Evolutionary conservation across 1,140 invertebrate genomes (phyloP).

Genomic region (Nomia melanderi): DNA sequence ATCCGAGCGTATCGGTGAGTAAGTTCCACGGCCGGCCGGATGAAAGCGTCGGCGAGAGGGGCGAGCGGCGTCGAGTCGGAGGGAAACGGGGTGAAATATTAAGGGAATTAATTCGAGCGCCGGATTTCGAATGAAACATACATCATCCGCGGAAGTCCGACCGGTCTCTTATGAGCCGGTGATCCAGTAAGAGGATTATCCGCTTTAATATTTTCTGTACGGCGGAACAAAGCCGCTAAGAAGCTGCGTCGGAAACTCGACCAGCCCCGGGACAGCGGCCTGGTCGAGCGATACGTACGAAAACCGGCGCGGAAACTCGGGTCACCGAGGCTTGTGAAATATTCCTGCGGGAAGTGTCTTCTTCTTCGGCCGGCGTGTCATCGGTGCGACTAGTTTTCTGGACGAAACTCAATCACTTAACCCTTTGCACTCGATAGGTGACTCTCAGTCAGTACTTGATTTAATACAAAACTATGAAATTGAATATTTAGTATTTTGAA

Average conservation of each 20-base stretch:
- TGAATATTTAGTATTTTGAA: too few relatives aligned
- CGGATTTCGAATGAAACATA: constrained; percentile 11
- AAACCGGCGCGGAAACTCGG: background rate
- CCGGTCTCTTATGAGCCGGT: constrained; percentile 23
- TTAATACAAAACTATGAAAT: too few relatives aligned
- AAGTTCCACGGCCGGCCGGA: too few relatives aligned
- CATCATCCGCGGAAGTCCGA: background rate
- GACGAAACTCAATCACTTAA: too few relatives aligned
- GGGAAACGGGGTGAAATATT: background rate
- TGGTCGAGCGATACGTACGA: background rate
- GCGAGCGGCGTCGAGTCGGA: background rate
- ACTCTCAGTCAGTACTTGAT: too few relatives aligned
- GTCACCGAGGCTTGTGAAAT: constrained; percentile 16
- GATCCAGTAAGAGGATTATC: constrained; percentile 52
- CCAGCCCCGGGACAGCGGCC: background rate
- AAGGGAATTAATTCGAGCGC: constrained; percentile 9
- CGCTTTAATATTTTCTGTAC: constrained; percentile 30
- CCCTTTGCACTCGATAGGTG: too few relatives aligned
- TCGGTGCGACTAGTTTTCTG: too few relatives aligned
- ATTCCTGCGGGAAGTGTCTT: constrained; percentile 4
- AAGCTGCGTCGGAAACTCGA: constrained; percentile 17
- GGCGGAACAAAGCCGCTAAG: constrained; percentile 21
- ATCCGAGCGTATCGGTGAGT: too few relatives aligned
- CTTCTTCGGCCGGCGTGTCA: too few relatives aligned
- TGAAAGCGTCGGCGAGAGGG: background rate